Evolutionary conservation across 2,797 vertebrate genomes (phyloP), one percentile per base, ranked within the genome.

Genomic region (Botia kubotai): DNA sequence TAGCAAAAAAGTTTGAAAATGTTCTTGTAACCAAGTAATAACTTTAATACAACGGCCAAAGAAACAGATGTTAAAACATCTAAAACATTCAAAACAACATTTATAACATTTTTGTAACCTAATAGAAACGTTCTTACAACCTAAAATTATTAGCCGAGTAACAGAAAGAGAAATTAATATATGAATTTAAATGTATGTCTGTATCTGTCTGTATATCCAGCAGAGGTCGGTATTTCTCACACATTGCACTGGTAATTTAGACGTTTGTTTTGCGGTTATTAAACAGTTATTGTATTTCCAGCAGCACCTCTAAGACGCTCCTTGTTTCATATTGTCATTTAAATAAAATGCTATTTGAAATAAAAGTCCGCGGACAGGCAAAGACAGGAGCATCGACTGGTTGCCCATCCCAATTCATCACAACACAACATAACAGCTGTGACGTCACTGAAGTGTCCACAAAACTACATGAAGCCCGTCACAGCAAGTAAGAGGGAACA

Each of bases 181-280:
- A 33, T 33, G 33, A 33, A 3, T 5, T 3, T 33, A 0, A 0
- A 33, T 33, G 33, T 26, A 26, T 26, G 23, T 26, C 2, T 26
- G 23, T 26, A 26, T 26, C 23, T 26, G 8, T 8, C 29, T 26
- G 16, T 3, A 19, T 16, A 3, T 21, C 79, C 82, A 72, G 79
- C 72, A 86, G 84, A 75, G 67, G 76, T 39, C 82, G 79, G 75
- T 3, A 70, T 70, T 53, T 76, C 46, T 53, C n/a, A 6, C 62
- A 53, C 53, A 21, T 12, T n/a, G 10, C 4, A 33, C 10, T 66
- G 48, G 1, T 52, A 53, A 23, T 76, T 46, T 11, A 68, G 1
- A 23, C 68, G n/a, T 60, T 33, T 13, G 29, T 50, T 33, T 48
- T 17, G 36, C 36, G 26, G 21, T 43, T 11, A 26, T 26, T 17